Base-by-base conservation (phyloP, 1,140 invertebrate species). In the Schmidtea mediterranea region DNA sequence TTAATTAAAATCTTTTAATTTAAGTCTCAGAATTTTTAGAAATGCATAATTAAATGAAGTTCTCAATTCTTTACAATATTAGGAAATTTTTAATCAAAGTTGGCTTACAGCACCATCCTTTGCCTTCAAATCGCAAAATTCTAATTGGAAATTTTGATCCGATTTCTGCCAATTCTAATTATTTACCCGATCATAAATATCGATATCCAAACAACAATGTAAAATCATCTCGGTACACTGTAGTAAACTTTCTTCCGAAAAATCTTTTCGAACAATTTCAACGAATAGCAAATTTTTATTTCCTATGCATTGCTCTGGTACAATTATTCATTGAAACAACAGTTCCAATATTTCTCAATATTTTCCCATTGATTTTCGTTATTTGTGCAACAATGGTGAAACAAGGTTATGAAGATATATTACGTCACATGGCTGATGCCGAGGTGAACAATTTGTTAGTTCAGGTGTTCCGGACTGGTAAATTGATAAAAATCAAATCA, bases 251-350 rank as follows among this genome's bases (percentile, higher is more conserved):
- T 67, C 68, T 97, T 56, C 87, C 87, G 9, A 84, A 89, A 62
- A 95, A 95, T 69, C 66, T 97, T 19, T 75, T 94, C 61, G 89
- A 95, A 69, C 89, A 97, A 67, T 94, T 94, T 68, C 83, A 87
- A 66, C 74, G 84, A 50, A 82, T 92, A 59, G 89, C 89, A 37
- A 97, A 97, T 71, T 71, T 94, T 52, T 95, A 95, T 68, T 97
- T 97, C 68, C 78, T 95, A 58, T 82, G 87, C 60, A 90, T 95
- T 56, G 82, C 92, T 49, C 69, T 92, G 52, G 70, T 89, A 49
- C 43, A 51, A 48, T 45, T 52, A 51, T 13, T 48, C 24, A n/a
- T 24, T 10, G 23, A 32, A 16, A 32, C 46, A 9, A 9, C 46
- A 2, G 12, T 48, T 18, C 15, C 10, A 13, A 18, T 40, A 64